Base-by-base conservation (phyloP, 2,888 invertebrate genomes). In the Anaspis maculata region DNA sequence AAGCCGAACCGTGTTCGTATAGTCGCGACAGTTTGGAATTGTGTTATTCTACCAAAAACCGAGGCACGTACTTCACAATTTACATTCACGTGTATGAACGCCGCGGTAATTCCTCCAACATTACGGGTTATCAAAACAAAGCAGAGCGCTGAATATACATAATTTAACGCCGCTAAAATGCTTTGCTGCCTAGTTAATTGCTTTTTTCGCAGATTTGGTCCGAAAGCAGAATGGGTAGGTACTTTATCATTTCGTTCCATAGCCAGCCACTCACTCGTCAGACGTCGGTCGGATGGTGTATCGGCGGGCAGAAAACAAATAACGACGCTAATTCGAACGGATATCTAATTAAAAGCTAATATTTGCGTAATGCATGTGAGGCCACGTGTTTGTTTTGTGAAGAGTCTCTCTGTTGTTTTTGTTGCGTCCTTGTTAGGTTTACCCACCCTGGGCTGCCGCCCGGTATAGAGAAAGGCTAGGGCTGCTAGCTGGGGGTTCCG, bases 91-190 rank as follows among this genome's bases (percentile, higher is more conserved):
- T 32, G 37, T 32, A 37, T 32, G 24, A 37, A 39, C 29, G 35
- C 27, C 22, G 24, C 27, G 35, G 34, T 39, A 28, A 39, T 32
- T 38, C 27, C 38, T 38, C 24, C 34, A 30, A 27, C 34, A 37
- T 37, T 33, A 34, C 37, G 27, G n/a, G 27, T 39, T 34, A 39
- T 39, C 30, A 27, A 30, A 36, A 36, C 33, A 34, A 26, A 26
- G 12, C 32, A 27, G 28, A 28, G 32, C n/a, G n/a, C n/a, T n/a
- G n/a, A n/a, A n/a, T n/a, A n/a, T 29, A 30, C 34, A 33, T 23
- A 37, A 27, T 28, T n/a, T n/a, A n/a, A n/a, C n/a, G n/a, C n/a
- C n/a, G n/a, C n/a, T n/a, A n/a, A n/a, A n/a, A n/a, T n/a, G n/a
- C n/a, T n/a, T n/a, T n/a, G n/a, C n/a, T n/a, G n/a, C n/a, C n/a